A percentile compares a stretch with the other conserved stretches of the same genome.
Conservation (phyloP, 2,888 invertebrate species). For the Acleris laterana region DNA sequence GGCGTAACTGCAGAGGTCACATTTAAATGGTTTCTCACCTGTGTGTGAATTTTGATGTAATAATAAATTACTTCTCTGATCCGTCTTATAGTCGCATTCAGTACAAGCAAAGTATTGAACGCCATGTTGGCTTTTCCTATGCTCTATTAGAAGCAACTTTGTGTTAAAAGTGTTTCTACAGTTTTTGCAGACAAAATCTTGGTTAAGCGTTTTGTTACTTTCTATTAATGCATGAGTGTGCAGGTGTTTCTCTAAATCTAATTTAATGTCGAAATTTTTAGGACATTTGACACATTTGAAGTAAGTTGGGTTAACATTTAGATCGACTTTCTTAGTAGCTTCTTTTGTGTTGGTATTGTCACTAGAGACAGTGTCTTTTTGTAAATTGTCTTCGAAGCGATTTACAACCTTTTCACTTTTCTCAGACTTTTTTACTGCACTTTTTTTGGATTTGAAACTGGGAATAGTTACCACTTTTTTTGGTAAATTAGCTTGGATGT, state of each 20-base stretch:
- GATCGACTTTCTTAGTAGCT: background rate
- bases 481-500: too few species aligned
- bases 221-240: background rate
- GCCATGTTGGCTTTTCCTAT: background rate
- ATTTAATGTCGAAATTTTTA: constrained; percentile 4
- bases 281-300: constrained; percentile 15
- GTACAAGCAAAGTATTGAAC: background rate
- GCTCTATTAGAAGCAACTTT: background rate
- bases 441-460: background rate
- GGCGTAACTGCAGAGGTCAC: constrained; percentile 36
- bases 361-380: background rate
- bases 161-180: background rate
- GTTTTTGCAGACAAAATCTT: background rate
- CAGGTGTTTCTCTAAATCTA: constrained; percentile 22
- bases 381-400: background rate
- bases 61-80: background rate
- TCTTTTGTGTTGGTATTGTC: background rate
- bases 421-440: background rate
- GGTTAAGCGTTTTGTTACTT: background rate
- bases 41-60: background rate
- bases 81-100: background rate
- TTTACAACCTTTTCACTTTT: background rate
- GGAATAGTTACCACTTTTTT: too few species aligned
- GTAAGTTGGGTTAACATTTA: background rate
- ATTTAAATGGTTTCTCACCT: constrained; percentile 40